These are phyloP conservation scores for Python bivittatus DNA, from an alignment of 2,113 vertebrate species.

Conservation along the genomic window DNA sequence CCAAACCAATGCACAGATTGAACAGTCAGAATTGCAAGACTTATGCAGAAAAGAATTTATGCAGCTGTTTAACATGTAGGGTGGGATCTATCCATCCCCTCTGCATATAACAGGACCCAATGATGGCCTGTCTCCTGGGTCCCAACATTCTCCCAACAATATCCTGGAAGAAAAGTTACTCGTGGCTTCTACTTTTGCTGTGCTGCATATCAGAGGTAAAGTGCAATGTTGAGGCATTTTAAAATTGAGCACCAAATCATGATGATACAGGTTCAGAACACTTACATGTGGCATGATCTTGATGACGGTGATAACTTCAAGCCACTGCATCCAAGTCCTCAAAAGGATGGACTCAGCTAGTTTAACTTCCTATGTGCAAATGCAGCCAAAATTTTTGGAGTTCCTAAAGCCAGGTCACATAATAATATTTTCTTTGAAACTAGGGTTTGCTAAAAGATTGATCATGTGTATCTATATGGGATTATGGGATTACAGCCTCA, in stretches of 20 bases:
- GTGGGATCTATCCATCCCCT: not conserved
- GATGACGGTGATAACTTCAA: not conserved
- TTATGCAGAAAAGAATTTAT: not conserved
- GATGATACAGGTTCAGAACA: not conserved
- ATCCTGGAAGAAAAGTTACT: not conserved
- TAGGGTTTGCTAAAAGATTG: not conserved
- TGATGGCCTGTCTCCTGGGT: not conserved
- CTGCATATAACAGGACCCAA: not conserved
- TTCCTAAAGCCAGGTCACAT: not conserved
- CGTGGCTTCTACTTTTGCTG: not conserved
- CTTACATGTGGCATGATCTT: not conserved
- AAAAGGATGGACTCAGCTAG: not conserved
- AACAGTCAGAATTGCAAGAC: no score
- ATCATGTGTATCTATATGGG: not conserved
- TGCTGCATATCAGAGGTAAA: not conserved
- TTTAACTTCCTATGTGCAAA: not conserved
- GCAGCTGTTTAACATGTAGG: no score
- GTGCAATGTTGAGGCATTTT: not conserved
- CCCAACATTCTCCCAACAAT: not conserved
- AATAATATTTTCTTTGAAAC: not conserved
- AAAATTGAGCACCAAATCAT: not conserved
- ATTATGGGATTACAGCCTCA: not conserved
- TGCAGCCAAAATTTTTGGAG: not conserved
- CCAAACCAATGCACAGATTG: no score
- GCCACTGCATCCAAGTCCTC: not conserved